Base-by-base conservation (phyloP, 2,888 invertebrate species). In the Neoascia interrupta region DNA sequence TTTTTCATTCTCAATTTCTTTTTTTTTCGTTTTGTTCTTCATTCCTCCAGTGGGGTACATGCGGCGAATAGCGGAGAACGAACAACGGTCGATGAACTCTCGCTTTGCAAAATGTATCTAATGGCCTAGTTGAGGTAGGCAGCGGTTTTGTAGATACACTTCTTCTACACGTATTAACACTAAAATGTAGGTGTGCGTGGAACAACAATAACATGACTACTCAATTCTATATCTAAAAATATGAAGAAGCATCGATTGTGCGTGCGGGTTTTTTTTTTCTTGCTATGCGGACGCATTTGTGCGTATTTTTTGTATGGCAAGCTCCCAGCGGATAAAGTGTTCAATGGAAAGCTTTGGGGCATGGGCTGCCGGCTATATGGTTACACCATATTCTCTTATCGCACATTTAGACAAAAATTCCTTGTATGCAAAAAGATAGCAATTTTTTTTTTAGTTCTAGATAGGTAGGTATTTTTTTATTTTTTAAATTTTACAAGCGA, bases 91-190 rank as follows among this genome's bases (percentile, higher is more conserved):
- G 49, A 23, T 79, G 79, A 79, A 79, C 79, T 63, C 66, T 5
- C 49, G 49, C 49, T 79, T 73, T 31, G 66, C 72, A 72, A 79
- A 73, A 68, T 79, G 28, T 73, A 68, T 79, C 73, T 79, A 73
- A 73, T 79, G 79, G 79, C 79, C 73, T 79, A 79, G 79, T 79
- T 79, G 79, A 73, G 79, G 79, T 79, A 79, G 79, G 73, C 79
- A 73, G 61, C 69, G 75, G 49, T 58, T 74, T 75, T 41, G 39
- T 70, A 64, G 43, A 60, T 53, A 66, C 39, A 61, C 18, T 36
- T 49, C 51, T 49, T 45, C 16, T 72, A 61, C 56, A 56, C 60
- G 36, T 45, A 45, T 37, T 31, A 37, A 15, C 43, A 23, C 26
- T 34, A 41, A 72, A 6, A 47, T 28, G 60, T 79, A 68, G 61